Evolutionary conservation across 2,888 invertebrate genomes (phyloP), one percentile per base, ranked within the genome.

Genomic region (Quadroppia sp.): DNA sequence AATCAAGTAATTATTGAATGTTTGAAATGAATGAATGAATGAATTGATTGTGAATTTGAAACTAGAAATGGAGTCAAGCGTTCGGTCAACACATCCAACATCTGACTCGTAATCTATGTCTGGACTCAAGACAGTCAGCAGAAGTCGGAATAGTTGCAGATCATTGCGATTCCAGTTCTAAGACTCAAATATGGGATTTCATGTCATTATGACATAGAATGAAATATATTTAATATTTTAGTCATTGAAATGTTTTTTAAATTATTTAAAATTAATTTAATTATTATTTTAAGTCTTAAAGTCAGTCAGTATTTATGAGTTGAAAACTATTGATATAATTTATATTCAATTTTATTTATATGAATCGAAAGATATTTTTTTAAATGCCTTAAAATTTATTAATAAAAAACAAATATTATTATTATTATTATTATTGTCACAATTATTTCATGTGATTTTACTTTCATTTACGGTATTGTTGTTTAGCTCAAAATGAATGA

Each of bases 61-160:
- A 28, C 53, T 20, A 77, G 73, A 77, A 77, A 72, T 77, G 77
- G 77, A n/a, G 73, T 13, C 61, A 71, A 74, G 61, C 75, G 11
- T 74, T 67, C 64, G 75, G 70, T 64, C 25, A 77, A 48, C 76
- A 71, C 36, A 71, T 74, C 45, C 73, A 75, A 71, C 76, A 76
- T 53, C 28, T 73, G 32, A 32, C 74, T 25, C 72, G 74, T n/a
- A 76, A 77, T 56, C 71, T 77, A 23, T 77, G 77, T 75, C 74
- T 77, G 40, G 77, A 77, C 59, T 76, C 77, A 45, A 59, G 70
- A 20, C 69, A 61, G 36, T 48, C 74, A 53, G 53, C 70, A 50
- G 74, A 74, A 28, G 70, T 74, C 56, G 77, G 77, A 30, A 67
- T 77, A 59, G 71, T 67, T 71, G 76, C 71, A 30, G 71, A 71